These are phyloP conservation scores for Trachelus iudaicus DNA, from an alignment of 2,888 invertebrate genomes.

Conservation along the genomic window DNA sequence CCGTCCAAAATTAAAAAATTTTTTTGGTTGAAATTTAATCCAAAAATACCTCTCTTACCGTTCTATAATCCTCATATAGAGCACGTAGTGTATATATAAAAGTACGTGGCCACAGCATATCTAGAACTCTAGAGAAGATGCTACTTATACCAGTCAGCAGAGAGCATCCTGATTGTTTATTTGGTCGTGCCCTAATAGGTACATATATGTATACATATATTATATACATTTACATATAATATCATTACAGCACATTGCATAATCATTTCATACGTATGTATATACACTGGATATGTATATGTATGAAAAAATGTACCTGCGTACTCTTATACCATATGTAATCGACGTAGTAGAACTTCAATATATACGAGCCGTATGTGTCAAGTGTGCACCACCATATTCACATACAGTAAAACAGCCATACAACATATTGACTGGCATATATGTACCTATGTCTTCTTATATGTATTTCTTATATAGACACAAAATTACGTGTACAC, in stretches of 20 bases:
- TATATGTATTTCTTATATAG: neutral
- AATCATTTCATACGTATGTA: neutral
- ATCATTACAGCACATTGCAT: neutral
- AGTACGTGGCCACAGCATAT: constrained; percentile 25
- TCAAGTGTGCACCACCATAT: neutral
- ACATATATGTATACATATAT: neutral
- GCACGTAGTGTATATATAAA: constrained; percentile 26
- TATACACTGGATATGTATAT: neutral
- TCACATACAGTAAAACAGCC: neutral
- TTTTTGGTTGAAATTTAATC: neutral
- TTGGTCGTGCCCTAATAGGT: constrained; percentile 2
- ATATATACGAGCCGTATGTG: neutral
- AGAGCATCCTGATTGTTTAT: constrained; percentile 8
- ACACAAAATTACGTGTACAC: neutral
- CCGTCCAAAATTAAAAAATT: neutral
- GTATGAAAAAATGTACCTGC: neutral
- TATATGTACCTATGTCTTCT: neutral
- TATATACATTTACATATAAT: neutral
- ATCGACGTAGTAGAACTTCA: neutral
- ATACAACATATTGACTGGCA: neutral
- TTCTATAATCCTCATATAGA: constrained; percentile 13
- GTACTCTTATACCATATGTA: neutral
- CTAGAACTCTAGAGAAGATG: constrained; percentile 7
- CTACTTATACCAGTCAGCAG: constrained; percentile 1
- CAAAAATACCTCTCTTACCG: neutral